Percentiles rank a stretch among this genome's conserved stretches.
These are phyloP conservation scores for Tetraodon nigroviridis DNA, from an alignment of 2,113 vertebrate species.

Conservation along the genomic window DNA sequence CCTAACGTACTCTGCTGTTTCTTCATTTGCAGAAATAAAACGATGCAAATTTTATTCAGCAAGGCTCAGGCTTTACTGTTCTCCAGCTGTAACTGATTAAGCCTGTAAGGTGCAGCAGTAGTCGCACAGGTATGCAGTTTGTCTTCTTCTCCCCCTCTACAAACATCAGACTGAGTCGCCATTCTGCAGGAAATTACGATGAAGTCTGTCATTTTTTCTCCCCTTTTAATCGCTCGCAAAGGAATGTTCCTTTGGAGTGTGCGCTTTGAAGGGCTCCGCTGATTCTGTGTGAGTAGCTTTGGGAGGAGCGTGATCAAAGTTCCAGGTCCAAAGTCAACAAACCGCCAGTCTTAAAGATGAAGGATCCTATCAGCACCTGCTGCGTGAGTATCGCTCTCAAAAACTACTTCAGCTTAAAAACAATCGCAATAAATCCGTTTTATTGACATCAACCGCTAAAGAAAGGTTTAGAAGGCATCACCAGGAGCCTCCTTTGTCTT, in stretches of 20 bases:
- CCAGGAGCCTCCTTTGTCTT: constrained; percentile 47
- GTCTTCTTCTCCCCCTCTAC: neutral
- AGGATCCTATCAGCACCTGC: constrained; percentile 77
- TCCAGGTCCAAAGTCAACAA: constrained; percentile 68
- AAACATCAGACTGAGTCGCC: neutral
- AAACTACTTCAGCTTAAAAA: no score
- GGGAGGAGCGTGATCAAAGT: constrained; percentile 60
- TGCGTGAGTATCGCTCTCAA: constrained; percentile 74
- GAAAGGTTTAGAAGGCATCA: no score
- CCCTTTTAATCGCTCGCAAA: neutral
- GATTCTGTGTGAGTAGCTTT: constrained; percentile 67
- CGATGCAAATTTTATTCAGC: no score
- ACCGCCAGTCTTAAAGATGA: constrained; percentile 74
- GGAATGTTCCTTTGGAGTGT: constrained; percentile 40
- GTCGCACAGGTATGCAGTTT: no score
- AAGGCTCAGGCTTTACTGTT: no score
- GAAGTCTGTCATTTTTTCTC: neutral
- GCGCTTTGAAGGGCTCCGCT: constrained; percentile 44
- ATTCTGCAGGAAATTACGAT: constrained; percentile 17
- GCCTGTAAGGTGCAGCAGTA: no score
- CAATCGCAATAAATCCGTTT: neutral
- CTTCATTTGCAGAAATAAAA: no score
- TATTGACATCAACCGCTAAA: neutral
- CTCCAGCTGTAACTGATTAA: no score
- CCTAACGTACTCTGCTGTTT: no score